Conservation (phyloP, 1,140 invertebrate species). For the Eriosoma lanigerum region DNA sequence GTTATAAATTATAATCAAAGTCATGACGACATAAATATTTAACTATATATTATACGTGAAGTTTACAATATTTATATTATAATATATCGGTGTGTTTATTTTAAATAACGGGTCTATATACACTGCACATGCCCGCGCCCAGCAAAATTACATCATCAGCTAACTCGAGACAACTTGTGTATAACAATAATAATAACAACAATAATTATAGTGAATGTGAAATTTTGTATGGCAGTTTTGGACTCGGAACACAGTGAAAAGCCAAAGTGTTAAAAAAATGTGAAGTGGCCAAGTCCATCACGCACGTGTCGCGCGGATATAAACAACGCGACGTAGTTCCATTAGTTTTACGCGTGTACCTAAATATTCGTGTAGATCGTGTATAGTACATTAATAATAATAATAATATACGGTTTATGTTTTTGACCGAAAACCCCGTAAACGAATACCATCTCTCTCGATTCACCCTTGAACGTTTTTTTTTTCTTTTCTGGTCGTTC, state of each 20-base stretch:
- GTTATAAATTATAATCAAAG: too few species aligned
- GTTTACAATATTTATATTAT: too few species aligned
- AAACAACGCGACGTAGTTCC: not conserved
- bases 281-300: not conserved
- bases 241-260: not conserved
- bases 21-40: too few species aligned
- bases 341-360: not conserved
- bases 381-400: not conserved
- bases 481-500: not conserved
- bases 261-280: not conserved
- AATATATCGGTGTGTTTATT: too few species aligned
- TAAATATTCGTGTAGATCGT: too few species aligned
- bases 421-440: slow-evolving; percentile 1
- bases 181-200: too few species aligned
- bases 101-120: too few species aligned
- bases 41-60: too few species aligned
- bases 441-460: not conserved
- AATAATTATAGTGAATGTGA: not conserved
- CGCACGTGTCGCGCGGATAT: not conserved
- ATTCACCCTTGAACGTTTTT: not conserved
- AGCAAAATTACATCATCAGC: too few species aligned
- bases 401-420: not conserved
- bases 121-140: too few species aligned
- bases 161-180: too few species aligned
- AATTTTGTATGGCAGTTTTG: not conserved